Base-by-base conservation (phyloP, 2,113 vertebrate species). In the Copsychus sechellarum region DNA sequence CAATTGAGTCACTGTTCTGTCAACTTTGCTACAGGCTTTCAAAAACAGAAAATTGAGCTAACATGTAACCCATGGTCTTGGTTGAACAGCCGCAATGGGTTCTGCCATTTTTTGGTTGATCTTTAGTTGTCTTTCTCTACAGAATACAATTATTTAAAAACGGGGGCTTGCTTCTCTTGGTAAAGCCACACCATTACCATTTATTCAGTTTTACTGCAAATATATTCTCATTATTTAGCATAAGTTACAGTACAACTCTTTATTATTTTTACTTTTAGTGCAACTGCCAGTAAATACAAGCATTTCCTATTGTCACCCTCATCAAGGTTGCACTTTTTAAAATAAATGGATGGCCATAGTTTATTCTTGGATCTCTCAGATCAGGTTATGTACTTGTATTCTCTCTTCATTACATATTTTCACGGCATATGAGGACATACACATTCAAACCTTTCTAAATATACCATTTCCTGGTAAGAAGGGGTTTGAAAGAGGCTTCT, bases 1-100 rank as follows among this genome's bases (percentile, higher is more conserved):
- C 40, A 82, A 38, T 20, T 87, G 73, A 96, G 57, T 92, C 91
- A 92, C 74, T 91, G 78, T 95, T 91, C 83, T 81, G 58, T 72
- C 86, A 90, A 26, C 62, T 45, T 88, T 57, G 24, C 58, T 92
- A 29, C 58, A 69, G 65, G 31, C 77, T 93, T 93, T 81, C 83
- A 64, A 45, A 92, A 51, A 34, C 20, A 93, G 47, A 78, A 84
- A 69, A 45, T 33, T 17, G 43, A 92, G 53, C 70, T 85, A n/a
- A 33, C 56, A 13, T 38, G 13, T 64, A 73, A 60, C 80, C 81
- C 40, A 51, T 87, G 45, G 60, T 91, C 36, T 88, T 94, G 51
- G 40, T 33, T 72, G 57, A 79, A 45, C 36, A 65, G 60, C 14
- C 65, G 56, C 61, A 45, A 29, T 19, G 14, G 9, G 3, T 74